Conservation (phyloP, 2,113 vertebrate species). For the Galemys pyrenaicus region DNA sequence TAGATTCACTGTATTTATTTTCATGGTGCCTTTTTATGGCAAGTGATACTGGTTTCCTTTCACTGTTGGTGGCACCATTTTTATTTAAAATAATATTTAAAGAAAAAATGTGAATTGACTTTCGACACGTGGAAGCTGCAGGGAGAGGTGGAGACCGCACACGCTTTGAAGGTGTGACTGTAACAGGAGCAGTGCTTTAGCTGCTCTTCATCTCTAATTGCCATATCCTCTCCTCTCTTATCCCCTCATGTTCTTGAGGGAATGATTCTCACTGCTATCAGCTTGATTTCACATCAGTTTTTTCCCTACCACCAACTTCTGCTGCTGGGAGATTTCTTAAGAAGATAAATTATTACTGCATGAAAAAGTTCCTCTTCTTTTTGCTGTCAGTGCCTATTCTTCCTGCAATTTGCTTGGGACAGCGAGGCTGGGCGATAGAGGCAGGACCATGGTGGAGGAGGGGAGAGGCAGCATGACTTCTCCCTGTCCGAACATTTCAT, state of each 20-base stretch:
- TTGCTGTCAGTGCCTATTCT: not conserved
- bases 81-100: not conserved
- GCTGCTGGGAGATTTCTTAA: not conserved
- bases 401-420: not conserved
- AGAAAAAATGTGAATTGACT: not conserved
- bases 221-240: not conserved
- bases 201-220: not conserved
- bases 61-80: not conserved
- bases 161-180: not conserved
- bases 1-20: not conserved
- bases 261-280: not conserved
- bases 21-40: not conserved
- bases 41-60: not conserved
- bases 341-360: not conserved
- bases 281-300: not conserved
- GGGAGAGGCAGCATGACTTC: not conserved
- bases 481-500: not conserved
- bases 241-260: not conserved
- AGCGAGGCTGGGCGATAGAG: no score
- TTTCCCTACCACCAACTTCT: not conserved
- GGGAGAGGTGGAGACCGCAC: not conserved
- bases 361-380: not conserved
- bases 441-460: fast-evolving
- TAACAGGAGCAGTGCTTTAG: not conserved
- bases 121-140: not conserved